Evolutionary conservation across 2,113 vertebrate species (phyloP), one percentile per base, ranked within the genome.

Genomic region (Hiodon tergisus): DNA sequence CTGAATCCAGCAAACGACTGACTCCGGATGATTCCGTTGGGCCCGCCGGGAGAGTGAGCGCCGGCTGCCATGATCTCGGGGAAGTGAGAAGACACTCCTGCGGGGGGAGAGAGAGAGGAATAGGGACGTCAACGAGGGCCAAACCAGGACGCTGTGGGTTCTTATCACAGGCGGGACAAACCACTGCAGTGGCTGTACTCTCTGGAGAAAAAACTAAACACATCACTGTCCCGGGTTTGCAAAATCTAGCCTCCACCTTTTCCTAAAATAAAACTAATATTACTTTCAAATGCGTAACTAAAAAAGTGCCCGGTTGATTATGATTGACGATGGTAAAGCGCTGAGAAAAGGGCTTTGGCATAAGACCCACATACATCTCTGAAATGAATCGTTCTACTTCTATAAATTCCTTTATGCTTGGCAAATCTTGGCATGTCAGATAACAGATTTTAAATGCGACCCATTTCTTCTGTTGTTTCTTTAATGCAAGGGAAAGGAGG

Each of bases 1-100:
- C 96, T 99, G 90, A 99, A 98, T 52, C 97, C 97, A 0, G 97
- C 96, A 0, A 99, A 99, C 46, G 97, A 99, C 87, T 99, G 97
- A 81, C 97, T 99, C 78, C 97, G 90, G 80, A 99, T 98, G 85
- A 99, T 99, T 62, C 96, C 96, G 82, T 97, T 97, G 87, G 96
- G 97, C 50, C 97, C 97, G 66, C 96, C 97, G 0, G 95, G 97
- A 7, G 96, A 97, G 85, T 96, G 95, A 69, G 94, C 92, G 80
- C 95, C 94, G 14, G 95, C 91, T 78, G 96, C 92, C 96, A 98
- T 98, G 93, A 93, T 96, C 88, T 97, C 95, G 0, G 95, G 94
- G 69, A 93, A 86, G 71, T 90, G 90, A 67, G 94, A 91, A 46
- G 95, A 94, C 86, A 94, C 90, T 90, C 94, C 97, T 99, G 81